Evolutionary conservation across 2,113 vertebrate species (phyloP).

Genomic region (Periophthalmodon schlosseri): DNA sequence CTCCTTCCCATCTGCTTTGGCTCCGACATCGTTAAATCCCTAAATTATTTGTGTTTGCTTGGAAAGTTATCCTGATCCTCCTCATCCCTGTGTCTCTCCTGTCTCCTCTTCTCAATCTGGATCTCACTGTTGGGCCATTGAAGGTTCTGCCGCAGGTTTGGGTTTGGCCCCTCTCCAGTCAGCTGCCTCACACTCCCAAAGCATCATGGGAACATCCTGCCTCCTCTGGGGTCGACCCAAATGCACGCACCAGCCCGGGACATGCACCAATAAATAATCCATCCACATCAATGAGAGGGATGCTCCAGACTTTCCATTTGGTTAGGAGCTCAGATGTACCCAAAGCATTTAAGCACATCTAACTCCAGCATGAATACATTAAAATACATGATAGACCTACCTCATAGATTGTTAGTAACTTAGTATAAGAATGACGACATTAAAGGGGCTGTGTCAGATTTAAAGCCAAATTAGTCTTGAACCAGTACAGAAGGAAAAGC

Average conservation of each 20-base stretch:
- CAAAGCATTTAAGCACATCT: not conserved
- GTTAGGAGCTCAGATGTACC: conserved; percentile 24
- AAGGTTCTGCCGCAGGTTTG: conserved; percentile 61
- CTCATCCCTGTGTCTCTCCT: not conserved
- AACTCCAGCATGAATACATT: not conserved
- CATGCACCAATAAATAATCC: conserved; percentile 2
- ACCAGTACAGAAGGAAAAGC: too few species aligned
- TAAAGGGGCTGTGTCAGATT: too few species aligned
- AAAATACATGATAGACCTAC: not conserved
- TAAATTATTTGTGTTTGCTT: conserved; percentile 53
- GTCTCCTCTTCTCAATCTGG: conserved; percentile 62
- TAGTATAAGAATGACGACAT: too few species aligned
- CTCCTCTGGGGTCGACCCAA: conserved; percentile 39
- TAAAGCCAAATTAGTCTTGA: too few species aligned
- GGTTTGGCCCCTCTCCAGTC: conserved; percentile 65
- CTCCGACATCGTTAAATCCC: conserved; percentile 43
- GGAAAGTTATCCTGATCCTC: conserved; percentile 26
- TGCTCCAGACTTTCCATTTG: conserved; percentile 42
- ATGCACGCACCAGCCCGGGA: conserved; percentile 53
- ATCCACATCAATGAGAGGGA: conserved; percentile 41
- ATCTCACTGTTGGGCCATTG: conserved; percentile 50
- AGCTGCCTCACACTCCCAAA: conserved; percentile 76
- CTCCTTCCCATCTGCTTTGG: conserved; percentile 45
- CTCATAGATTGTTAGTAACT: not conserved
- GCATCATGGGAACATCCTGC: conserved; percentile 86